phyloP scores from a whole-genome alignment of 2,888 invertebrate species.

The Nesidiocoris tenuis region DNA sequence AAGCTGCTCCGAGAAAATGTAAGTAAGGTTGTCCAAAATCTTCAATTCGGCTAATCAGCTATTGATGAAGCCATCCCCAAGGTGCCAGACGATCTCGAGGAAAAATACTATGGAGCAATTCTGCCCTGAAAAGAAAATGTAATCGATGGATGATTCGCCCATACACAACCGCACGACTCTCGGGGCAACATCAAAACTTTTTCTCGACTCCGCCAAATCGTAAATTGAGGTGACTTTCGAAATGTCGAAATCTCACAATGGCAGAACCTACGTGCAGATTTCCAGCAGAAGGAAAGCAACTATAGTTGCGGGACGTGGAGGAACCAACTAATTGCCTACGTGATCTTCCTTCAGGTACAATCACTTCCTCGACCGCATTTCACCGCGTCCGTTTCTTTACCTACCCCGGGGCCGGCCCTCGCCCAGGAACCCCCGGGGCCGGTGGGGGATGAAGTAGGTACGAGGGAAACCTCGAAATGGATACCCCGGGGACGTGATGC shows the following conservation, averaged over 20 bases:
- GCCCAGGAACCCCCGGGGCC: neutral
- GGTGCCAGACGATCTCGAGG: too few relatives aligned
- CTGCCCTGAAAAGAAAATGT: too few relatives aligned
- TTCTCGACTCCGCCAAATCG: too few relatives aligned
- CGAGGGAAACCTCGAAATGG: conserved; percentile 6
- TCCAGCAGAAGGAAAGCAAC: neutral
- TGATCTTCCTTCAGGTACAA: conserved; percentile 30
- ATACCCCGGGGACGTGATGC: conserved; percentile 41
- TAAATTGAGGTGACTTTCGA: neutral
- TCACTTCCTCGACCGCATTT: conserved; percentile 33
- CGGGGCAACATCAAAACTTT: too few relatives aligned
- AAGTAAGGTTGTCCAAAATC: too few relatives aligned
- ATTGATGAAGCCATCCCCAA: too few relatives aligned
- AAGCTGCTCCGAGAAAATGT: too few relatives aligned
- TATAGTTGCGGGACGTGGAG: neutral
- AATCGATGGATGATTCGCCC: too few relatives aligned
- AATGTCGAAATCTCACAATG: neutral
- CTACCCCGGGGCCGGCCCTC: neutral
- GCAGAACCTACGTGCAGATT: neutral
- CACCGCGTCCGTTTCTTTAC: neutral
- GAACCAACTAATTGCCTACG: conserved; percentile 35
- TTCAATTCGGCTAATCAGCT: too few relatives aligned
- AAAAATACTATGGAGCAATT: too few relatives aligned
- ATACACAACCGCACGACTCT: too few relatives aligned
- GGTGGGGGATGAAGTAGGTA: neutral